Evolutionary conservation across 1,140 invertebrate species (phyloP).

Genomic region (Metaphire vulgaris): DNA sequence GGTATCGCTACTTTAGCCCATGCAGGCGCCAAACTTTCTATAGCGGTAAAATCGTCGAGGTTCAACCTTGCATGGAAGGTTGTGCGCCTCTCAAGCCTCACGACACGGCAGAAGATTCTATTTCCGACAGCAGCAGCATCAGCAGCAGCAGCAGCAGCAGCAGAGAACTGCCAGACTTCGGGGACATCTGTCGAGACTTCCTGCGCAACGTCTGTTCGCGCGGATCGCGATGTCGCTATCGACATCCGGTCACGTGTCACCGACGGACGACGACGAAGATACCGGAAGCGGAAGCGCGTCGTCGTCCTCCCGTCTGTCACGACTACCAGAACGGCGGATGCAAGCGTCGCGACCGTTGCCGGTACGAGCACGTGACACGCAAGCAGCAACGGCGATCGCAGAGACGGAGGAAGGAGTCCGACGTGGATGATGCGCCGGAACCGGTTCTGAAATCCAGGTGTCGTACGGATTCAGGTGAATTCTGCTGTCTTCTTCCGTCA

Average conservation of each 20-base stretch:
- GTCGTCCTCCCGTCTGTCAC: neutral
- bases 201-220: neutral
- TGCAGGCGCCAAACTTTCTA: too few species aligned
- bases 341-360: neutral
- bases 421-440: neutral
- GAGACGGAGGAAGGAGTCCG: neutral
- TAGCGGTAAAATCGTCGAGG: too few species aligned
- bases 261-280: too few species aligned
- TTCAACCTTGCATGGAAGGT: too few species aligned
- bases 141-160: too few species aligned
- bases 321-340: neutral
- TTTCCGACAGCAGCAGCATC: too few species aligned
- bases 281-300: neutral
- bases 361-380: neutral
- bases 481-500: neutral
- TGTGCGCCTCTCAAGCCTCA: too few species aligned
- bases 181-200: neutral
- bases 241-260: neutral
- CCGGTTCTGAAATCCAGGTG: neutral
- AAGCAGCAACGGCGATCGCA: neutral
- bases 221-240: neutral
- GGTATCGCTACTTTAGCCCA: too few species aligned
- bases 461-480: neutral
- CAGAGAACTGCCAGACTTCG: too few species aligned
- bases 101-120: too few species aligned